A percentile compares a stretch with the other conserved stretches of the same genome.
Evolutionary conservation across 2,113 vertebrate species (phyloP).

Genomic region (Scomber scombrus): DNA sequence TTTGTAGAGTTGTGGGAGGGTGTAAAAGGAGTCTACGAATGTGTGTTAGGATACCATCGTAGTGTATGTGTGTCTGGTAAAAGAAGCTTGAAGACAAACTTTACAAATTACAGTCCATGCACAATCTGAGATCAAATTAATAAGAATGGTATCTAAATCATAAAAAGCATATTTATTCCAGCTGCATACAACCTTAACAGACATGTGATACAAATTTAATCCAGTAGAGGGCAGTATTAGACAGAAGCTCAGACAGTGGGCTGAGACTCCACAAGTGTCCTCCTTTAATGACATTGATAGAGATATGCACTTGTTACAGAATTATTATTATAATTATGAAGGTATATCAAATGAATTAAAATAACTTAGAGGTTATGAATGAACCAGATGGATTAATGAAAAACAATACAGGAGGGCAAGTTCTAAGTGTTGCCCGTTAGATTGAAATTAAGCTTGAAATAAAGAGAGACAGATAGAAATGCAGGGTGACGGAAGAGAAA

Average conservation of each 20-base stretch:
- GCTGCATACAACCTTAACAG: neutral
- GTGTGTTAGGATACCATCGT: too few relatives aligned
- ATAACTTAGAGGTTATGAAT: neutral
- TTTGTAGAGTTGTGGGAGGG: too few relatives aligned
- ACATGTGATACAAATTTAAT: neutral
- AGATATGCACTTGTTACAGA: neutral
- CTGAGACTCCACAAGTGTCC: constrained; percentile 22
- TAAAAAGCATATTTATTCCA: neutral
- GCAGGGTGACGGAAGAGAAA: neutral
- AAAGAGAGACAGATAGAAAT: neutral
- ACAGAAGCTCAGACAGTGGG: neutral
- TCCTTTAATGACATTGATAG: neutral
- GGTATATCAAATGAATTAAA: neutral
- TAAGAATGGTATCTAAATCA: neutral
- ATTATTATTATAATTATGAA: neutral
- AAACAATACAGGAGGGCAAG: neutral
- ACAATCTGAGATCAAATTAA: neutral
- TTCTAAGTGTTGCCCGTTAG: neutral
- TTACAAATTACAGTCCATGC: too few relatives aligned
- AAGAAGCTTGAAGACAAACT: neutral
- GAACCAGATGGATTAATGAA: neutral
- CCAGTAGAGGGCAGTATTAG: constrained; percentile 64
- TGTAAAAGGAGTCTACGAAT: too few relatives aligned
- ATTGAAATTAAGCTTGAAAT: constrained; percentile 2
- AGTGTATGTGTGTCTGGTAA: neutral